phyloP scores from a whole-genome alignment of 2,113 vertebrate species.

The Mohoua ochrocephala region DNA sequence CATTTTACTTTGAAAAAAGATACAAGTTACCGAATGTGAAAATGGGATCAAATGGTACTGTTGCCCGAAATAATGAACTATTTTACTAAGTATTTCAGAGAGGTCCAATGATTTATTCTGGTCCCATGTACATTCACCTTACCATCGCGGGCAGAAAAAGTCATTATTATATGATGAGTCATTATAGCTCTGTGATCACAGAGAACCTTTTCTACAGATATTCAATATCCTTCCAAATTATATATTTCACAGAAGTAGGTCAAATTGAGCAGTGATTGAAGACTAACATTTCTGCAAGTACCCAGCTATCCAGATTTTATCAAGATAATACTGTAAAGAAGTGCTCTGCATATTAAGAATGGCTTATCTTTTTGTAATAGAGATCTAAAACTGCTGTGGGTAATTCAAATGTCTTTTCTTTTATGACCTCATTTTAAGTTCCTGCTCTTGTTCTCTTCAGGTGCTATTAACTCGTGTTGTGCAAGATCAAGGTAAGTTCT shows the following conservation, averaged over 20 bases:
- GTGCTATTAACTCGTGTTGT: neutral
- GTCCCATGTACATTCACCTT: neutral
- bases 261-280: conserved; percentile 41
- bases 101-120: neutral
- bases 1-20: neutral
- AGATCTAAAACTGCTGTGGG: neutral
- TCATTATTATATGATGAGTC: neutral
- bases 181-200: neutral
- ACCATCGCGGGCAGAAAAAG: neutral
- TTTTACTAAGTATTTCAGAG: neutral
- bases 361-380: neutral
- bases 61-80: neutral
- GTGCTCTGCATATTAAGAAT: conserved; percentile 20
- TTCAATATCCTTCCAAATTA: conserved; percentile 21
- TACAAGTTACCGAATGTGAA: neutral
- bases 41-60: neutral
- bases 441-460: neutral
- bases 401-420: neutral
- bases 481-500: neutral
- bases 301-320: conserved; percentile 17
- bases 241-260: conserved; percentile 24
- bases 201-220: conserved; percentile 2
- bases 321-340: conserved; percentile 2
- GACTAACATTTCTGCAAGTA: conserved; percentile 28
- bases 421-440: neutral